These are phyloP conservation scores for Saxidomus purpurata DNA, from an alignment of 1,140 invertebrate genomes.

Conservation along the genomic window DNA sequence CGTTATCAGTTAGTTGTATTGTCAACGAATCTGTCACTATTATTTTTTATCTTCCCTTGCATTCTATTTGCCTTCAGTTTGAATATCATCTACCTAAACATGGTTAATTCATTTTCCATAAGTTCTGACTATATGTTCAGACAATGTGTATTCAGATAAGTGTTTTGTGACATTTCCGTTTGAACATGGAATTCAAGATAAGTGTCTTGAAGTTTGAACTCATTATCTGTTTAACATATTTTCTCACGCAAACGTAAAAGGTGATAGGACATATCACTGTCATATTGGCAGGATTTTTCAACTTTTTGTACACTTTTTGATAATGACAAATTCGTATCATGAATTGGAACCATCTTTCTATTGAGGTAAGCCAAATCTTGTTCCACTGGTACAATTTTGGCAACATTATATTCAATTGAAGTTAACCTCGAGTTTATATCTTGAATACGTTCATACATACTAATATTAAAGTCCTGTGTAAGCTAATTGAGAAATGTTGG, in stretches of 20 bases:
- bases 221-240: not conserved
- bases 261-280: not conserved
- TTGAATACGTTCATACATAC: too few relatives aligned
- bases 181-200: not conserved
- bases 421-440: constrained; percentile 7
- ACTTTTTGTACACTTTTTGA: not conserved
- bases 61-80: not conserved
- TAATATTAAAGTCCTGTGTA: too few relatives aligned
- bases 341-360: not conserved
- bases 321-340: not conserved
- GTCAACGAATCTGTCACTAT: not conserved
- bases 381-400: not conserved
- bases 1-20: not conserved
- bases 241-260: not conserved
- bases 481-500: too few relatives aligned
- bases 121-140: not conserved
- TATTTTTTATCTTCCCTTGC: not conserved
- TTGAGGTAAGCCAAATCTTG: constrained; percentile 9
- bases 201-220: not conserved
- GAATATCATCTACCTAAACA: not conserved
- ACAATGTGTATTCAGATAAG: too few relatives aligned
- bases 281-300: not conserved
- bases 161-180: not conserved
- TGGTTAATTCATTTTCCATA: constrained; percentile 20
- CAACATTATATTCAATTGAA: not conserved